Evolutionary conservation across 2,888 invertebrate species (phyloP).

Genomic region (Parnassius mnemosyne): DNA sequence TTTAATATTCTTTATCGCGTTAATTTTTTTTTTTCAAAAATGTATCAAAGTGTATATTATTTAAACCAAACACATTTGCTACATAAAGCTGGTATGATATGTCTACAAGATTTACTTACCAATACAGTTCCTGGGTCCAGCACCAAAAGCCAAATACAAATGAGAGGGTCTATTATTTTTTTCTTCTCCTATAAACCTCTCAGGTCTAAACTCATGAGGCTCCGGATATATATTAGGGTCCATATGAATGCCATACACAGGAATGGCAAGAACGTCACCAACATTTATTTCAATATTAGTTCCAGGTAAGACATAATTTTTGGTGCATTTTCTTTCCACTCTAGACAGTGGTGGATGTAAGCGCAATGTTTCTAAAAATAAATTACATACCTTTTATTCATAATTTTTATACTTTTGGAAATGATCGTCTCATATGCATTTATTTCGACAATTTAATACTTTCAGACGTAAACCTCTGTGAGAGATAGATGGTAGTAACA

Average conservation of each 20-base stretch:
- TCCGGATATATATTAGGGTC: conserved; percentile 79
- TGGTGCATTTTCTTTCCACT: conserved; percentile 77
- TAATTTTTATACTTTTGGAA: too few species aligned
- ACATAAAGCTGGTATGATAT: too few species aligned
- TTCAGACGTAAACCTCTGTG: too few species aligned
- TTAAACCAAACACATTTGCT: too few species aligned
- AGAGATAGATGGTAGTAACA: too few species aligned
- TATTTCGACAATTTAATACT: too few species aligned
- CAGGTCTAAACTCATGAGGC: conserved; percentile 75
- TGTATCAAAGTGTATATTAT: too few species aligned
- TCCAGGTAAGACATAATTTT: conserved; percentile 75
- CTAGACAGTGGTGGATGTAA: conserved; percentile 78
- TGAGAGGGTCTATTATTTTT: conserved; percentile 71
- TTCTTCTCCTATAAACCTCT: conserved; percentile 78
- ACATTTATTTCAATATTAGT: conserved; percentile 63
- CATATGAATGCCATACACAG: conserved; percentile 75
- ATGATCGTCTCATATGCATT: too few species aligned
- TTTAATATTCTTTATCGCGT: too few species aligned
- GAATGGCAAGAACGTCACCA: conserved; percentile 68
- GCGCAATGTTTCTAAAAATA: conserved; percentile 77
- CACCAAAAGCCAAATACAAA: conserved; percentile 77
- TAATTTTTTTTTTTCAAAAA: too few species aligned
- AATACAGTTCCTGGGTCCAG: conserved; percentile 76
- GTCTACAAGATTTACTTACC: conserved; percentile 46
- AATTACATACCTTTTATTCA: not conserved